Evolutionary conservation across 1,140 invertebrate genomes (phyloP), one percentile per base, ranked within the genome.

Genomic region (Phthorimaea operculella): DNA sequence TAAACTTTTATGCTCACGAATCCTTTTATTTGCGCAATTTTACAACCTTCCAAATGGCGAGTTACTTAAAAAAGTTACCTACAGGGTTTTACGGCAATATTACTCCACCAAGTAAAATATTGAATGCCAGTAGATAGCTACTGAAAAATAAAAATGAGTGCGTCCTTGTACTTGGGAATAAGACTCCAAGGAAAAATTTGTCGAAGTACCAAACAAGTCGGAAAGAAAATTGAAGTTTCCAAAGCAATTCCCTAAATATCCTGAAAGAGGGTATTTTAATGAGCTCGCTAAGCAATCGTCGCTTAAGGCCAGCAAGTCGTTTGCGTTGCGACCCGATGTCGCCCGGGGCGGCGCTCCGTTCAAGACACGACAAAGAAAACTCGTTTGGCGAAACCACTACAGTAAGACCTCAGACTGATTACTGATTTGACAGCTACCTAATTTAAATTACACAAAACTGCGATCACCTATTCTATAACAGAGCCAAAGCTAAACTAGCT

Each of bases 1-100:
- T 49, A 47, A 53, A 53, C 17, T 54, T 58, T 60, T 55, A 55
- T 51, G 36, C 51, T 28, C 33, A 39, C 49, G 33, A 50, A 57
- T 59, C 53, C 47, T 57, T 52, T 57, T 61, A 59, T 64, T 64
- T 58, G 52, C 48, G 55, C 55, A 42, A 33, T 51, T 57, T 55
- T 56, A 60, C 34, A 33, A 39, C 36, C 36, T 39, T 39, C 36
- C n/a, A 17, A 47, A 47, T 47, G 16, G 44, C 44, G 2, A 47
- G 14, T 16, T 14, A 42, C 11, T 16, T 16, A 47, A 16, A 47
- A 16, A 16, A 47, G 16, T 12, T 39, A 11, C 33, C 33, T 34
- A 12, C 1, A 42, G 39, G 39, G 14, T 42, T 42, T 42, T 4
- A 42, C 39, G 39, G 14, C 14, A 42, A 11, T 42, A 42, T 42